Conservation (phyloP, 2,113 vertebrate species). For the Lepus europaeus region DNA sequence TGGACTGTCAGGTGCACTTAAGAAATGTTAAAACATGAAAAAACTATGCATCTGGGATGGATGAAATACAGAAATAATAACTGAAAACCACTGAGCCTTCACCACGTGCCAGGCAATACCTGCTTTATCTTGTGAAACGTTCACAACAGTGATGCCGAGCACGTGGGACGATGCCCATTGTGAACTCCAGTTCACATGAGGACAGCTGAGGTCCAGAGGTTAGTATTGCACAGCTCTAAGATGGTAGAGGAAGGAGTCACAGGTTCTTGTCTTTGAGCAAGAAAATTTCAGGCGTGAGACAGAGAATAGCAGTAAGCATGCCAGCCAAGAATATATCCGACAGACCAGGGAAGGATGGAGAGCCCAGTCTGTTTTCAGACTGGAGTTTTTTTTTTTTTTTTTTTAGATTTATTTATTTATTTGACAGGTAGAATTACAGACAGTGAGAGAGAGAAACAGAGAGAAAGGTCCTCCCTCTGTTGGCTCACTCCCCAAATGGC, state of each 20-base stretch:
- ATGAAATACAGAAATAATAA: not conserved
- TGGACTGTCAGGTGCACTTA: not conserved
- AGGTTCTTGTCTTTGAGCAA: no score
- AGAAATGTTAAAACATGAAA: not conserved
- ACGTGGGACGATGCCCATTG: not conserved
- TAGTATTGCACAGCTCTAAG: not conserved
- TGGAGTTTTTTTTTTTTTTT: no score
- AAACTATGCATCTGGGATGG: not conserved
- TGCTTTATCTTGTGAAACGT: not conserved
- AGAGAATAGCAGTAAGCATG: no score
- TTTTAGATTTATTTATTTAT: no score
- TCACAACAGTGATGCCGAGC: not conserved
- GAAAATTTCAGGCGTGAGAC: no score
- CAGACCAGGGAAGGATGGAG: no score
- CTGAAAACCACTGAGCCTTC: not conserved
- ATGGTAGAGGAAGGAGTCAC: not conserved
- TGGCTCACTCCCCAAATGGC: no score
- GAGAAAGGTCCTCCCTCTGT: no score
- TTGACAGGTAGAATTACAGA: no score
- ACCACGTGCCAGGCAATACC: fast-evolving
- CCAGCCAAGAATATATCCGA: no score
- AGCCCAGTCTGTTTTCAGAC: no score
- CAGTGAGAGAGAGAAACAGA: no score
- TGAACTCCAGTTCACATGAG: not conserved
- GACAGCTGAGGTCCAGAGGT: not conserved